Evolutionary conservation across 2,797 vertebrate genomes (phyloP), one percentile per base, ranked within the genome.

Genomic region (Rhinichthys osculus): DNA sequence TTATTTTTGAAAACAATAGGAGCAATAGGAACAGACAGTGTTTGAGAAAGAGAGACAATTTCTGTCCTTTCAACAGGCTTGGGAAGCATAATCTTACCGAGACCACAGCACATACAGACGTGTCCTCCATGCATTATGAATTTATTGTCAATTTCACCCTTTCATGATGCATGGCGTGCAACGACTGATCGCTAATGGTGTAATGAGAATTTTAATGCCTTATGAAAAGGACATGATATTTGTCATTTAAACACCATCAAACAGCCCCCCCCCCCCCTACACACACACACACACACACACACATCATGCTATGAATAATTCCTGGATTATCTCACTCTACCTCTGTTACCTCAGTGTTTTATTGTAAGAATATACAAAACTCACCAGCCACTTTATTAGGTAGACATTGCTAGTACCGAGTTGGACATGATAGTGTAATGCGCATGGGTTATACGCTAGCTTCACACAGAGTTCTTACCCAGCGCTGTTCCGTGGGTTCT

Each of bases 111-210:
- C 47, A 50, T 50, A 50, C 73, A 78, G 74, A 84, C 35, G 33
- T 69, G 81, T 54, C 82, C 67, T 87, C 81, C 59, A 84, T 87
- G 77, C 78, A 81, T 81, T 87, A 80, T 87, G 76, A 69, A 87
- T 87, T 87, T 84, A 83, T 87, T 87, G 82, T 84, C 82, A 87
- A 87, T 87, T 87, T 80, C 86, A 84, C 77, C 77, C 86, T 81
- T 84, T 83, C 64, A 16, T 81, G 52, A 85, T 85, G 83, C 76
- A 85, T 78, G 50, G 21, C 27, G 17, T 23, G 64, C 83, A 84
- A 47, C 83, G 13, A 71, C 74, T 57, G 73, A 78, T 83, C n/a
- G 33, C 73, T 84, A 84, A 78, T 78, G 74, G 74, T 85, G 74
- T 85, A 85, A 85, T 85, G 64, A 78, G 83, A 78, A 85, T 78